phyloP scores from a whole-genome alignment of 37 sponge, comb jelly and placozoan species.

The Hexactinellida sp. region DNA sequence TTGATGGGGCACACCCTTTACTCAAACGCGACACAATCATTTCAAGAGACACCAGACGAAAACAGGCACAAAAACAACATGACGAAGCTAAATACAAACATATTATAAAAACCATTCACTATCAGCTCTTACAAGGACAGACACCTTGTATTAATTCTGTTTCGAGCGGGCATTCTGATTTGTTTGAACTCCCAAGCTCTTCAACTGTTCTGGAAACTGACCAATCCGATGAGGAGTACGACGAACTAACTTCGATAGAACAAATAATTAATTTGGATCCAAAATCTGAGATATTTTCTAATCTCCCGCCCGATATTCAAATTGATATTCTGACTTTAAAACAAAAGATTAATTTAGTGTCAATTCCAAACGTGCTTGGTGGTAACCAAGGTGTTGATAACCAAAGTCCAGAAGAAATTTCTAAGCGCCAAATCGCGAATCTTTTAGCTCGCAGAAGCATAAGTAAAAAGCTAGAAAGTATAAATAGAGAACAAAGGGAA shows the following conservation, averaged over 20 bases:
- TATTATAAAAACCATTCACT: background rate
- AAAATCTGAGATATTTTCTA: background rate
- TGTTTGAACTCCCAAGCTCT: background rate
- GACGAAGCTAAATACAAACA: constrained; percentile 10
- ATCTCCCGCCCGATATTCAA: background rate
- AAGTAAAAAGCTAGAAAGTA: background rate
- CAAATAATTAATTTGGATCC: background rate
- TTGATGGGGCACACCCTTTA: constrained; percentile 81
- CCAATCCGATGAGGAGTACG: background rate
- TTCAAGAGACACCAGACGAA: background rate
- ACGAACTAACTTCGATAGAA: background rate
- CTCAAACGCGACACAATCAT: constrained; percentile 84
- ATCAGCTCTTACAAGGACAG: background rate
- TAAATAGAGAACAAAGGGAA: background rate
- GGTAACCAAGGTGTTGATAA: background rate
- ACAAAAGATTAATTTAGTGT: background rate
- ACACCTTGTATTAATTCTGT: background rate
- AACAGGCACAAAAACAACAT: background rate
- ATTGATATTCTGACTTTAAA: background rate
- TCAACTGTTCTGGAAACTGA: background rate
- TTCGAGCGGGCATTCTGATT: background rate
- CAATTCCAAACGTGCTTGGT: background rate
- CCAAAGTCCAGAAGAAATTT: background rate
- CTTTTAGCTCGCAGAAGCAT: background rate
- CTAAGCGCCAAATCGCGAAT: background rate